Percentiles rank a stretch among this genome's conserved stretches.
Evolutionary conservation across 2,797 vertebrate genomes (phyloP).

Genomic region (Amniataba percoides): DNA sequence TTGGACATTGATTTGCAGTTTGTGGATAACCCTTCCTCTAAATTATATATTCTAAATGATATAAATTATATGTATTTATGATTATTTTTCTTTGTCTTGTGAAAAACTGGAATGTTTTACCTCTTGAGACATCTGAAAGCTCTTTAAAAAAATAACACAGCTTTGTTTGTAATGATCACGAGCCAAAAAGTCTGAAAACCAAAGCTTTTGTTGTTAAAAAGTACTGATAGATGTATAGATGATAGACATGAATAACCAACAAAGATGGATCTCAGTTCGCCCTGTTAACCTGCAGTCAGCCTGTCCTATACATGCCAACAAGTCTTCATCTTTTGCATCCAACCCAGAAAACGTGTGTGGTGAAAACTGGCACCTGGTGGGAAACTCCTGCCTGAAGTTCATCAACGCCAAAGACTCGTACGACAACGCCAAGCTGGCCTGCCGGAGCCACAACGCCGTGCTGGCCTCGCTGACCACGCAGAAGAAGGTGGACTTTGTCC

Average conservation of each 20-base stretch:
- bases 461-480: constrained; percentile 95
- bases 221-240: not conserved
- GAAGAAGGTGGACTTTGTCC: constrained; percentile 96
- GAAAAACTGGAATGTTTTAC: not conserved
- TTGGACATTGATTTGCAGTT: not conserved
- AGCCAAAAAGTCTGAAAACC: too few species aligned
- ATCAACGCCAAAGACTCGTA: constrained; percentile 93
- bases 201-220: too few species aligned
- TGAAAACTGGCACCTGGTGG: constrained; percentile 94
- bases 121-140: not conserved
- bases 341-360: constrained; percentile 94
- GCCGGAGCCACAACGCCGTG: constrained; percentile 90
- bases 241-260: not conserved
- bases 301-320: accelerated
- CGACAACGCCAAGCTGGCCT: constrained; percentile 95
- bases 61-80: too few species aligned
- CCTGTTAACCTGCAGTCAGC: not conserved
- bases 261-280: not conserved
- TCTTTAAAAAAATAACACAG: not conserved
- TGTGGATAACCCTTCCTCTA: not conserved
- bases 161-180: too few species aligned
- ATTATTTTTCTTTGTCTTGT: not conserved
- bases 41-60: not conserved
- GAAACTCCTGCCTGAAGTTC: constrained; percentile 95
- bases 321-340: not conserved